phyloP scores from a whole-genome alignment of 1,140 invertebrate genomes.

The Laodelphax striatellus region DNA sequence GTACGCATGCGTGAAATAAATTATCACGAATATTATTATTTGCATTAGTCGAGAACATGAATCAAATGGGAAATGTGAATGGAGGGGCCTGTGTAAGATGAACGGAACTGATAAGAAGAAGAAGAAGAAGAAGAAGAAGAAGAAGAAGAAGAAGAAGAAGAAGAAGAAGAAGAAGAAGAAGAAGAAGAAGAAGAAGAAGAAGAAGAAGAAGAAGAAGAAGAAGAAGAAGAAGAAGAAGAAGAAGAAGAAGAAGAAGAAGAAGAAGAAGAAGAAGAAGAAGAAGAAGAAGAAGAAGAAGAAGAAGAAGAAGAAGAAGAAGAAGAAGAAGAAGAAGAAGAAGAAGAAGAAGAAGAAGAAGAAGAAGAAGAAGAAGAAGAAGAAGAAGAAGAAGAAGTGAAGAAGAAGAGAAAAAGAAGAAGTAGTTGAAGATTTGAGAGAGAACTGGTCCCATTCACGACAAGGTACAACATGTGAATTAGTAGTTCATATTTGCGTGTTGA shows the following conservation, averaged over 20 bases:
- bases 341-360: slow-evolving; percentile 2
- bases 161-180: neutral
- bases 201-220: too few species aligned
- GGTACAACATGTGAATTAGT: too few species aligned
- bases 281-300: slow-evolving; percentile 8
- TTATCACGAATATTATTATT: too few species aligned
- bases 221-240: too few species aligned
- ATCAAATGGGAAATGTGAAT: too few species aligned
- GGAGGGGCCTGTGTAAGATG: too few species aligned
- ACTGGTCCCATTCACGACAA: too few species aligned
- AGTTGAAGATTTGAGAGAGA: too few species aligned
- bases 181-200: too few species aligned
- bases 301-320: slow-evolving; percentile 6
- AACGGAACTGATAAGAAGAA: neutral
- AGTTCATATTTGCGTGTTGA: too few species aligned
- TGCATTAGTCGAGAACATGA: too few species aligned
- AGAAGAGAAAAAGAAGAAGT: neutral
- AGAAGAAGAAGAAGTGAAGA: neutral
- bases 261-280: neutral
- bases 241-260: neutral
- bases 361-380: slow-evolving; percentile 1
- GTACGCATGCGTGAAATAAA: too few species aligned
- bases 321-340: slow-evolving; percentile 5
- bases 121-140: slow-evolving; percentile 10
- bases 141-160: neutral